Percentiles rank a stretch among this genome's conserved stretches.
phyloP scores from a whole-genome alignment of 2,888 invertebrate species.

The Tetrapedia diversipes region DNA sequence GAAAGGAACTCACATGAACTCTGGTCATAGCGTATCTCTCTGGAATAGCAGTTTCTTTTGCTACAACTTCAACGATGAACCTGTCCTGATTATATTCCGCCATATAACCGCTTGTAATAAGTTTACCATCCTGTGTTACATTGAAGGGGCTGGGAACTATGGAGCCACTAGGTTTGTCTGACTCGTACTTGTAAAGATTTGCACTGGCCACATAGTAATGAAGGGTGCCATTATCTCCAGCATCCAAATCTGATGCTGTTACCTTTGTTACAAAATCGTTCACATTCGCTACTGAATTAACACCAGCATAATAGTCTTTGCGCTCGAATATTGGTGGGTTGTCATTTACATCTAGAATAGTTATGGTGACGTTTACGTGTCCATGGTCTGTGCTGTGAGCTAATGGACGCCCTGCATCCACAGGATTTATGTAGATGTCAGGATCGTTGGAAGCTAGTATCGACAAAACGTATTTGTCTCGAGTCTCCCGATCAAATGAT shows the following conservation, averaged over 20 bases:
- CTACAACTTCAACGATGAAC: constrained; percentile 92
- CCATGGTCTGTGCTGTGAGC: constrained; percentile 85
- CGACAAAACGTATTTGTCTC: constrained; percentile 89
- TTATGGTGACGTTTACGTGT: constrained; percentile 88
- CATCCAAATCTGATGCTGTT: constrained; percentile 92
- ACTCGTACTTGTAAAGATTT: constrained; percentile 91
- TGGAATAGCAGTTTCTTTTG: constrained; percentile 91
- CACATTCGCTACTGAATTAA: constrained; percentile 90
- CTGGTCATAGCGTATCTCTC: constrained; percentile 90
- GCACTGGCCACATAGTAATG: constrained; percentile 92
- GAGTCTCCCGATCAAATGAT: constrained; percentile 92
- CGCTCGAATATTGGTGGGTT: constrained; percentile 90
- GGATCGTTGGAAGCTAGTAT: constrained; percentile 94
- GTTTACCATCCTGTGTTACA: constrained; percentile 88
- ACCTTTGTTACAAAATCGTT: constrained; percentile 90
- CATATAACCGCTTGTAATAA: constrained; percentile 91
- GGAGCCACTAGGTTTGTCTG: constrained; percentile 90
- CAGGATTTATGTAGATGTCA: constrained; percentile 86
- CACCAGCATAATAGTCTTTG: constrained; percentile 87
- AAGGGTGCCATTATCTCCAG: constrained; percentile 92
- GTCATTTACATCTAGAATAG: constrained; percentile 92
- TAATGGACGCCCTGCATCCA: constrained; percentile 72
- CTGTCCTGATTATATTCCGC: constrained; percentile 95
- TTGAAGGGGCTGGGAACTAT: constrained; percentile 95
- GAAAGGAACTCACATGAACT: constrained; percentile 88